Evolutionary conservation across 2,113 vertebrate genomes (phyloP).

Genomic region (Phoenicopterus ruber): DNA sequence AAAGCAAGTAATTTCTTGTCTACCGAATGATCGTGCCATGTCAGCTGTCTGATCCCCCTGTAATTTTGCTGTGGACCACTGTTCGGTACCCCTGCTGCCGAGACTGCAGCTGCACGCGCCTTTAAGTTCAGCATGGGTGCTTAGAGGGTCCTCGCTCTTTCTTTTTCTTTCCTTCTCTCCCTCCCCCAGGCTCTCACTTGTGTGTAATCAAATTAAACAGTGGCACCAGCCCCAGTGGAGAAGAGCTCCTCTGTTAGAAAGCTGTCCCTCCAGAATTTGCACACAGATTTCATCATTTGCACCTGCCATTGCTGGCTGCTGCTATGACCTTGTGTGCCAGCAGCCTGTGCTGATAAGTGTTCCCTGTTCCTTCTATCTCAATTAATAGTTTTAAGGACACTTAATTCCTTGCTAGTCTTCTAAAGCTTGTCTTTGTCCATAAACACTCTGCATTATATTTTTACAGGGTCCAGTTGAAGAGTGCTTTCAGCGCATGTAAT

Average conservation of each 20-base stretch:
- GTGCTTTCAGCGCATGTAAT: neutral
- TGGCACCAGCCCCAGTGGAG: neutral
- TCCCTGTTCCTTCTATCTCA: conserved; percentile 10
- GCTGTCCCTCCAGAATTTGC: neutral
- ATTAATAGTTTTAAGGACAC: neutral
- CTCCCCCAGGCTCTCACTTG: neutral
- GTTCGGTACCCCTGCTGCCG: neutral
- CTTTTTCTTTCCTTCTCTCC: neutral
- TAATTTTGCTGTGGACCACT: neutral
- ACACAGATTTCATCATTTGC: neutral
- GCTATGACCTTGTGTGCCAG: conserved; percentile 18
- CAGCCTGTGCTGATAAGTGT: neutral
- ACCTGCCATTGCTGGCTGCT: conserved; percentile 36
- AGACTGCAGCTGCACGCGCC: neutral
- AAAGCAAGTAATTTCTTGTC: neutral
- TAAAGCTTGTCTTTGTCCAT: conserved; percentile 23
- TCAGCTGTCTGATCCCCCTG: neutral
- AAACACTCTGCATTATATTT: neutral
- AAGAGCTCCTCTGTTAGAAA: conserved; percentile 44
- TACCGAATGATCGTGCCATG: neutral
- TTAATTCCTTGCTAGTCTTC: neutral
- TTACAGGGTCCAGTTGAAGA: neutral
- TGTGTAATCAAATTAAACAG: neutral
- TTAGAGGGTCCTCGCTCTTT: neutral
- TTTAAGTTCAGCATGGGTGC: neutral